Conservation (phyloP, 2,888 invertebrate genomes). For the Siphonodentalium dalli region DNA sequence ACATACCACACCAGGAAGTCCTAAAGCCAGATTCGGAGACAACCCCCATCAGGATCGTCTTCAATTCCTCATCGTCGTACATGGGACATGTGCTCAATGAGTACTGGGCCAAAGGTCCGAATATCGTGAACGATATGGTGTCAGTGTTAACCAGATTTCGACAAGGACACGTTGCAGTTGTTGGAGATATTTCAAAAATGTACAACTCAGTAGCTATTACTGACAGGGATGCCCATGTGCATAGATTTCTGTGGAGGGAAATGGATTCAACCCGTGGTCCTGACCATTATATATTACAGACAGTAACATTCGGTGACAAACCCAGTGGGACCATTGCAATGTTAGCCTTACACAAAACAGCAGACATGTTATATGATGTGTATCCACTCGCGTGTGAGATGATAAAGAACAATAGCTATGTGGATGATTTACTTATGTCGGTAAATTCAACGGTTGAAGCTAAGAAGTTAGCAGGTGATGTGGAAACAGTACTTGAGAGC, state of each 20-base stretch:
- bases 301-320: constrained; percentile 6
- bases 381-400: too few species aligned
- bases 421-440: too few species aligned
- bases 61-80: constrained; percentile 10
- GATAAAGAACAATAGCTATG: too few species aligned
- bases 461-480: not conserved
- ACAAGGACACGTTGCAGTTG: too few species aligned
- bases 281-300: too few species aligned
- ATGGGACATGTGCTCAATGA: constrained; percentile 12
- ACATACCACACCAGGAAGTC: constrained; percentile 14
- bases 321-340: constrained; percentile 3
- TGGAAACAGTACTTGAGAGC: not conserved
- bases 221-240: too few species aligned
- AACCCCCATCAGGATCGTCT: constrained; percentile 5
- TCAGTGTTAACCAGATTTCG: too few species aligned
- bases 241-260: not conserved
- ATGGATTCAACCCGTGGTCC: not conserved
- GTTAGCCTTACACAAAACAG: too few species aligned
- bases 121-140: constrained; percentile 9
- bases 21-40: constrained; percentile 1
- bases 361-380: too few species aligned
- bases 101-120: constrained; percentile 8
- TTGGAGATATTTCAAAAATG: constrained; percentile 7
- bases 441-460: not conserved
- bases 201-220: too few species aligned